These are phyloP conservation scores for Gymnoscopelus microlampas DNA, from an alignment of 2,797 vertebrate genomes.

Conservation along the genomic window DNA sequence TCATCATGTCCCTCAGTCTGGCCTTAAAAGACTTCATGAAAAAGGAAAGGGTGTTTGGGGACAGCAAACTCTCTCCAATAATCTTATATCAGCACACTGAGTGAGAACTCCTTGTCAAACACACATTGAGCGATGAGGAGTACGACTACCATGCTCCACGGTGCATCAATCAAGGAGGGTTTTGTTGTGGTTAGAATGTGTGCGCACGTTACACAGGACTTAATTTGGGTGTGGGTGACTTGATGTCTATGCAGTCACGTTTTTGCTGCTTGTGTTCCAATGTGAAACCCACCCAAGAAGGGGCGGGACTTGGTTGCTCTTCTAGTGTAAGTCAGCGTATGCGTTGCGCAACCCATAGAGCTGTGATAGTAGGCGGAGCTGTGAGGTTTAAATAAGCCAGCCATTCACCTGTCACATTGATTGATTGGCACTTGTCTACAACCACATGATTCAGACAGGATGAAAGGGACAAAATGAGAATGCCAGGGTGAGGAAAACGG, in stretches of 20 bases:
- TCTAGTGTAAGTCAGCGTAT: constrained; percentile 30
- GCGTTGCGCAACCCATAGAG: constrained; percentile 43
- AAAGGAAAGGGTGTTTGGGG: constrained; percentile 33
- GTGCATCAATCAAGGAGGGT: constrained; percentile 39
- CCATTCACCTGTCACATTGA: constrained; percentile 73
- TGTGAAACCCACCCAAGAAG: constrained; percentile 21
- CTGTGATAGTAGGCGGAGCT: constrained; percentile 34
- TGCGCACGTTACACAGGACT: constrained; percentile 30
- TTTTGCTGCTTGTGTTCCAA: constrained; percentile 35
- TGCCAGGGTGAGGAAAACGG: constrained; percentile 45
- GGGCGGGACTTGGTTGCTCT: constrained; percentile 1
- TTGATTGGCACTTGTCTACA: constrained; percentile 57
- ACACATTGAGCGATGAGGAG: background rate
- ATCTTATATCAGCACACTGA: too few relatives aligned
- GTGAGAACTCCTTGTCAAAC: too few relatives aligned
- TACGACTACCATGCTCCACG: constrained; percentile 34
- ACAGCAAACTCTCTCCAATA: background rate
- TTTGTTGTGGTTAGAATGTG: constrained; percentile 39
- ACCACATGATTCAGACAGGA: constrained; percentile 57
- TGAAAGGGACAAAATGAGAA: constrained; percentile 47
- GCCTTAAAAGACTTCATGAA: background rate
- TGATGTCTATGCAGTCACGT: constrained; percentile 44
- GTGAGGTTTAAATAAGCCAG: constrained; percentile 55
- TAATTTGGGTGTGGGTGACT: constrained; percentile 48
- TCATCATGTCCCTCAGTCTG: background rate